phyloP scores from a whole-genome alignment of 2,113 vertebrate species.

The Mohoua ochrocephala region DNA sequence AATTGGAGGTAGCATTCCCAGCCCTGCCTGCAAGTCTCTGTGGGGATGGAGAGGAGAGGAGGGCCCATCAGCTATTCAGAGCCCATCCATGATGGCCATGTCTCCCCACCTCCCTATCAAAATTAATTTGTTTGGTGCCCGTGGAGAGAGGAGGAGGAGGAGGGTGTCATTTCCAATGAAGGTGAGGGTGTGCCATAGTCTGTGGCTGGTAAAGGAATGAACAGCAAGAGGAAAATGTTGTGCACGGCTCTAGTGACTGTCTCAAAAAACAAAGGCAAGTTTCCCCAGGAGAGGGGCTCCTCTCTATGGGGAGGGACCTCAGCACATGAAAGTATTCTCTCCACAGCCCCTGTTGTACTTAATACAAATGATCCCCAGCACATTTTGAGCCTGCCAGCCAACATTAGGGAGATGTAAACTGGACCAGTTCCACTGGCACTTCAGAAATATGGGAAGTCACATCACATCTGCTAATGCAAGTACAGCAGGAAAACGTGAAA shows the following conservation, averaged over 20 bases:
- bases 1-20: not conserved
- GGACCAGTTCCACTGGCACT: not conserved
- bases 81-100: not conserved
- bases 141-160: not conserved
- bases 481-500: not conserved
- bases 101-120: not conserved
- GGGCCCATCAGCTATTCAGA: not conserved
- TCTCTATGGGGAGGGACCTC: not conserved
- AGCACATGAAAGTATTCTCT: not conserved
- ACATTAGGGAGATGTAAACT: not conserved
- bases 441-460: not conserved
- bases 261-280: not conserved
- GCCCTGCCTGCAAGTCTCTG: not conserved
- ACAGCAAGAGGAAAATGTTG: not conserved
- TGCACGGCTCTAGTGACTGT: fast-evolving
- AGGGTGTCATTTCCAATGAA: not conserved
- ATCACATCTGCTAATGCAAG: not conserved
- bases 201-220: not conserved
- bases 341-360: not conserved
- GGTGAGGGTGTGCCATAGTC: not conserved
- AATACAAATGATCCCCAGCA: not conserved
- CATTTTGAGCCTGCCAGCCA: not conserved
- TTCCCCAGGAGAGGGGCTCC: not conserved
- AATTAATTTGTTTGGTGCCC: not conserved
- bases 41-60: not conserved